Percentiles rank a stretch among this genome's conserved stretches.
Evolutionary conservation across 2,797 vertebrate species (phyloP).

Genomic region (Argya squamiceps): DNA sequence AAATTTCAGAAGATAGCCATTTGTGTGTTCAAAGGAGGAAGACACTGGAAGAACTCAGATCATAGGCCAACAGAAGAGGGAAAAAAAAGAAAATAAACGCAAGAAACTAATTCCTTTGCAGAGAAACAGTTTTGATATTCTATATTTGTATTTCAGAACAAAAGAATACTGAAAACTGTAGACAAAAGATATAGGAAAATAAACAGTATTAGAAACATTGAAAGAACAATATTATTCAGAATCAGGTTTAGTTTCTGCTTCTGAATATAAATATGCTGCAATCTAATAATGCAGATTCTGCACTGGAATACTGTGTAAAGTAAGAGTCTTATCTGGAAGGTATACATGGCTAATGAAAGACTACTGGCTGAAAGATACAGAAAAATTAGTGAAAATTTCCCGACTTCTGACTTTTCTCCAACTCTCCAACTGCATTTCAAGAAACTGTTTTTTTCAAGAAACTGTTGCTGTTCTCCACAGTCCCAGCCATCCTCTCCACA

Average conservation of each 20-base stretch:
- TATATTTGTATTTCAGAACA: background rate
- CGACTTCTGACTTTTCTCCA: background rate
- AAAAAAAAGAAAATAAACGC: accelerated
- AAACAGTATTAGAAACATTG: background rate
- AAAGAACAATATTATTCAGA: background rate
- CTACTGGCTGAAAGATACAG: background rate
- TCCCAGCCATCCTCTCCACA: background rate
- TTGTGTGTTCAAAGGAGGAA: background rate
- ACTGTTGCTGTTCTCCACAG: background rate
- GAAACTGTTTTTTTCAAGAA: background rate
- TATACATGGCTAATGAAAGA: background rate
- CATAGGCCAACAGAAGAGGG: background rate
- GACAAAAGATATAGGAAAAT: background rate
- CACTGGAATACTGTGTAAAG: background rate
- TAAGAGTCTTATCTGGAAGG: background rate
- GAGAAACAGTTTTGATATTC: background rate
- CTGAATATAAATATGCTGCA: background rate
- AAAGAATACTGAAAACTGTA: background rate
- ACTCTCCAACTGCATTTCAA: background rate
- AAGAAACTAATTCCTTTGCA: background rate
- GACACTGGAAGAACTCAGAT: background rate
- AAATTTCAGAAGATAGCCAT: background rate
- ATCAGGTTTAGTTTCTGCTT: background rate
- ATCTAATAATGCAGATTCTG: background rate
- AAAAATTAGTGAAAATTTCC: background rate